Evolutionary conservation across 2,888 invertebrate species (phyloP).

Genomic region (Branchinecta sandiegonensis): DNA sequence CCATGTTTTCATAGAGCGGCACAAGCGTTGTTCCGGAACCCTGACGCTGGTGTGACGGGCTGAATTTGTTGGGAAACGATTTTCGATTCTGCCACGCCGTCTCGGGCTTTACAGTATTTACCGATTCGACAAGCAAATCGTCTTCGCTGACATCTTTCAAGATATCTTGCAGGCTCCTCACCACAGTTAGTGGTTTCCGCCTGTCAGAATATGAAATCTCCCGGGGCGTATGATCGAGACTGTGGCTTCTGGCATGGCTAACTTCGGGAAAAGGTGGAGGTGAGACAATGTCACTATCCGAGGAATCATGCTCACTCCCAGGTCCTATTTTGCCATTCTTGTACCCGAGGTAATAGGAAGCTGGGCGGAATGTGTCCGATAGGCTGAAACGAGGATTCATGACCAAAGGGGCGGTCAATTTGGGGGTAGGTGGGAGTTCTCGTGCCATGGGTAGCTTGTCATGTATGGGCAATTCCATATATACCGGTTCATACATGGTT

Average conservation of each 20-base stretch:
- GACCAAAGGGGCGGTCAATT: slow-evolving; percentile 17
- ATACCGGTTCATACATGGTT: slow-evolving; percentile 58
- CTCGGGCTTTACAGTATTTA: slow-evolving; percentile 7
- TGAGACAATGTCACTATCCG: slow-evolving; percentile 60
- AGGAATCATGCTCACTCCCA: slow-evolving; percentile 38
- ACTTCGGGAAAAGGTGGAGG: slow-evolving; percentile 64
- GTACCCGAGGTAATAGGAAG: slow-evolving; percentile 63
- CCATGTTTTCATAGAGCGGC: slow-evolving; percentile 8
- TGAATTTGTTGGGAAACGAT: background rate
- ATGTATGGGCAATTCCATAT: slow-evolving; percentile 54
- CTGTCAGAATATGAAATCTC: background rate
- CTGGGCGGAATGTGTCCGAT: slow-evolving; percentile 73
- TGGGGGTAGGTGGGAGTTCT: background rate
- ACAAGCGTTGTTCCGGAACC: slow-evolving; percentile 1
- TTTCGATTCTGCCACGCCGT: slow-evolving; percentile 1
- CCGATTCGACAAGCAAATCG: slow-evolving; percentile 7
- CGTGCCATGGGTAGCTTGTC: slow-evolving; percentile 29
- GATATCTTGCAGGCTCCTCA: slow-evolving; percentile 22
- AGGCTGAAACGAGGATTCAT: slow-evolving; percentile 59
- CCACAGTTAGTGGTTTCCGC: slow-evolving; percentile 22
- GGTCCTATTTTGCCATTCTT: slow-evolving; percentile 28
- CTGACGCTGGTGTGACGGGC: slow-evolving; percentile 1
- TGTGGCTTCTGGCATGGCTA: slow-evolving; percentile 33
- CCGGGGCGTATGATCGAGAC: slow-evolving; percentile 20
- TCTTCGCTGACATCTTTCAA: slow-evolving; percentile 20